phyloP scores from a whole-genome alignment of 2,797 vertebrate genomes.

The Danio aesculapii region DNA sequence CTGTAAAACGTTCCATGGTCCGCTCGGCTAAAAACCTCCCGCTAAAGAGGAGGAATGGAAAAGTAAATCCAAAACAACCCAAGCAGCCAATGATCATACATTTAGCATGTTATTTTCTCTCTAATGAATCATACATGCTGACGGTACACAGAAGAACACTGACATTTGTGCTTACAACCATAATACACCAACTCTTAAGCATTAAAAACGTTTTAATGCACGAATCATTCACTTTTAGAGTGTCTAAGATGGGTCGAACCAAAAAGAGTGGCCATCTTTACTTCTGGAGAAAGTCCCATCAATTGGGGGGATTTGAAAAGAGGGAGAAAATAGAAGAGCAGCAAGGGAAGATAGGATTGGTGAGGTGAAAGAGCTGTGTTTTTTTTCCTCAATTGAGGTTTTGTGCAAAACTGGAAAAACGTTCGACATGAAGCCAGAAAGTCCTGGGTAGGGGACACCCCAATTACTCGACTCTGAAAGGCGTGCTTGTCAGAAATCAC shows the following conservation, averaged over 20 bases:
- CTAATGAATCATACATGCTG: slow-evolving; percentile 27
- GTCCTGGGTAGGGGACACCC: slow-evolving; percentile 20
- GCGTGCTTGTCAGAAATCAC: slow-evolving; percentile 62
- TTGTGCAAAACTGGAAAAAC: slow-evolving; percentile 81
- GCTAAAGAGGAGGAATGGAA: slow-evolving; percentile 73
- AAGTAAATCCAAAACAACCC: slow-evolving; percentile 73
- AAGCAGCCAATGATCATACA: slow-evolving; percentile 36
- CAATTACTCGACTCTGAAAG: slow-evolving; percentile 56
- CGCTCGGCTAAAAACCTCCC: slow-evolving; percentile 70
- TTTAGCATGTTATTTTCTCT: slow-evolving; percentile 42
- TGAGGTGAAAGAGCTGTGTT: slow-evolving; percentile 62
- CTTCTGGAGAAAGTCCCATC: not conserved
- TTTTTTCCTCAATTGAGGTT: slow-evolving; percentile 80
- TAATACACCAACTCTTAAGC: not conserved
- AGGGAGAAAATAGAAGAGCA: slow-evolving; percentile 29
- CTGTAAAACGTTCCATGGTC: slow-evolving; percentile 83
- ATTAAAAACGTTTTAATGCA: not conserved
- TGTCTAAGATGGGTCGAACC: not conserved
- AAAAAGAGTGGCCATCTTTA: slow-evolving; percentile 6
- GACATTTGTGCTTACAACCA: not conserved
- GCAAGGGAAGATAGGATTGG: not conserved
- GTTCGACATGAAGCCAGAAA: slow-evolving; percentile 21
- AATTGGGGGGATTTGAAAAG: not conserved
- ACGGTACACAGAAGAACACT: not conserved
- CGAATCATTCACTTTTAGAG: not conserved